A percentile compares a stretch with the other conserved stretches of the same genome.
Evolutionary conservation across 2,797 vertebrate genomes (phyloP).

Genomic region (Xerus rutilus): DNA sequence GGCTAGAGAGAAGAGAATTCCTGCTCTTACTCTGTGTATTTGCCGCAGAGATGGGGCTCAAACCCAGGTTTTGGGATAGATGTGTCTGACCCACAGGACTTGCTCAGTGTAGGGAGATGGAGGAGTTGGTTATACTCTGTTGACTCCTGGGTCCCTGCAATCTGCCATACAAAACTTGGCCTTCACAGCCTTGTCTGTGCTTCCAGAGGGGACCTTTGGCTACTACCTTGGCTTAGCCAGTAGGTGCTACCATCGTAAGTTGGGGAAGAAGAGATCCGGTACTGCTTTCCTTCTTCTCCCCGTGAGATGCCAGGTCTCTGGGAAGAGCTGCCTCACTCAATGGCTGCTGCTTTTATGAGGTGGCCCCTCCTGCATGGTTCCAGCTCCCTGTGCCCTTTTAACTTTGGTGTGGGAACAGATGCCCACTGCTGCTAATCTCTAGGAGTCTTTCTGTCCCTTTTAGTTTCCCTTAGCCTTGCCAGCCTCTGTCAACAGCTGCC

Average conservation of each 20-base stretch:
- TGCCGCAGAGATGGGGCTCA: not conserved
- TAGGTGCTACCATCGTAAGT: not conserved
- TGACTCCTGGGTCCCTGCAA: too few species aligned
- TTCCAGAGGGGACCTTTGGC: not conserved
- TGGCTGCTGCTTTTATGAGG: not conserved
- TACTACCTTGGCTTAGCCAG: not conserved
- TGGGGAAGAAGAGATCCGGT: too few species aligned
- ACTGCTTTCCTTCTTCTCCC: not conserved
- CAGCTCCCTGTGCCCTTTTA: not conserved
- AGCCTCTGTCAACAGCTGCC: not conserved
- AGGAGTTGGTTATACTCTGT: not conserved
- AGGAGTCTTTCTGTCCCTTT: not conserved
- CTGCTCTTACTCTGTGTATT: not conserved
- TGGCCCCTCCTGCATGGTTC: rapidly evolving
- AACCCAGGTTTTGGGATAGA: not conserved
- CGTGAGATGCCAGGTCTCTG: not conserved
- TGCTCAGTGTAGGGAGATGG: not conserved
- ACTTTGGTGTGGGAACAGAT: not conserved
- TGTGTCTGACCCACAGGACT: not conserved
- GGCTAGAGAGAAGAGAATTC: not conserved
- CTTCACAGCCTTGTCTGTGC: not conserved
- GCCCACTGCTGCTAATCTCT: not conserved
- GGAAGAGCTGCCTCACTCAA: not conserved
- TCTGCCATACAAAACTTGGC: not conserved
- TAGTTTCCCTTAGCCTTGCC: not conserved